Conservation (phyloP, 2,797 vertebrate species). For the Liasis olivaceus region DNA sequence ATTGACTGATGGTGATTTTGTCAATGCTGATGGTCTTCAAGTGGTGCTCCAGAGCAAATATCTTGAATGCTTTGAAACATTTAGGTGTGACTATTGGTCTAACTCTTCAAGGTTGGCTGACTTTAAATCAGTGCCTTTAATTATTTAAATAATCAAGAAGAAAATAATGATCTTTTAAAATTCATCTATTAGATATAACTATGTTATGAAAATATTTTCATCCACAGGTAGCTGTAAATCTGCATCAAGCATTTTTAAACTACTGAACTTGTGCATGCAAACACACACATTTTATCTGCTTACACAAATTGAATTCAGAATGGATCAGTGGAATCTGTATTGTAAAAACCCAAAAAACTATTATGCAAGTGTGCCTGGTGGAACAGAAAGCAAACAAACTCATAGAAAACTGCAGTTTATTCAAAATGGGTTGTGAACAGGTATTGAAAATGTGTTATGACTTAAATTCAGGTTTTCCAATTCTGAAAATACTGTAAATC, state of each 20-base stretch:
- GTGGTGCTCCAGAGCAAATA: too few relatives aligned
- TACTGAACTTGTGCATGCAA: too few relatives aligned
- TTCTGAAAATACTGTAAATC: background rate
- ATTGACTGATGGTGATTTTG: too few relatives aligned
- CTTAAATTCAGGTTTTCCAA: background rate
- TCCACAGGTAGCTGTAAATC: background rate
- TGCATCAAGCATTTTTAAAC: background rate
- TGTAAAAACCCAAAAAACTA: background rate
- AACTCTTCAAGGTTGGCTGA: too few relatives aligned
- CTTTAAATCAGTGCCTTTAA: too few relatives aligned
- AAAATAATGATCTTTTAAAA: too few relatives aligned
- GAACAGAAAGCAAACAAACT: background rate
- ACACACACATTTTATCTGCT: background rate
- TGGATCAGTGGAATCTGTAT: background rate
- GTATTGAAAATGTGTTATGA: background rate
- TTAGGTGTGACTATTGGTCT: too few relatives aligned
- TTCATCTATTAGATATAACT: too few relatives aligned
- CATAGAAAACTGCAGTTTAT: background rate
- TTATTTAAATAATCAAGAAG: too few relatives aligned
- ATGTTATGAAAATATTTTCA: background rate
- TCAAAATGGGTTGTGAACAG: background rate
- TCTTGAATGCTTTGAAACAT: too few relatives aligned
- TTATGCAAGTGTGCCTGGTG: background rate
- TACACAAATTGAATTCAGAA: background rate
- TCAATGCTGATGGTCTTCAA: too few relatives aligned